Conservation (phyloP, 2,113 vertebrate genomes). For the Tamias sibiricus region DNA sequence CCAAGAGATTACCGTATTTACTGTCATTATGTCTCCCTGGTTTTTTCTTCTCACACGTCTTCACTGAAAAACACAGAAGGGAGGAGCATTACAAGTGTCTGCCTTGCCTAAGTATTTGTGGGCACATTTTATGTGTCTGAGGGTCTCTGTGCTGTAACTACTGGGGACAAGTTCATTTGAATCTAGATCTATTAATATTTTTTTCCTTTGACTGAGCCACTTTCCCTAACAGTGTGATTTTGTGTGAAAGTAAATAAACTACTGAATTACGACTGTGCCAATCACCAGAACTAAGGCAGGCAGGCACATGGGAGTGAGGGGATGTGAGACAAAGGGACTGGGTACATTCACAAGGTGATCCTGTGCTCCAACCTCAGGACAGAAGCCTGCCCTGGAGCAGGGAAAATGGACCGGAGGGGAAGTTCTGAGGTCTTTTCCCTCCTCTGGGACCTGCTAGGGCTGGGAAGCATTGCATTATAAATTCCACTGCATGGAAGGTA, state of each 20-base stretch:
- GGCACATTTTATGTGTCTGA: neutral
- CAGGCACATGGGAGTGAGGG: neutral
- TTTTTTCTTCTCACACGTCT: neutral
- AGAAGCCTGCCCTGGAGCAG: neutral
- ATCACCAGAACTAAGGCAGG: neutral
- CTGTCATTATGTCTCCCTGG: neutral
- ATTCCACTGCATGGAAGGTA: neutral
- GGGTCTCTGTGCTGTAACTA: neutral
- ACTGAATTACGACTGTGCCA: neutral
- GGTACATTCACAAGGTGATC: neutral
- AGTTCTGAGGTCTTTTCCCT: neutral
- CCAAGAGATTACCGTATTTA: conserved; percentile 75
- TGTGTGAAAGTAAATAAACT: neutral
- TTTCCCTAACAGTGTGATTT: neutral
- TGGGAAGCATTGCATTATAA: neutral
- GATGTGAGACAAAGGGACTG: neutral
- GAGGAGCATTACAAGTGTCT: too few relatives aligned
- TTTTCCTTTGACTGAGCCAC: neutral
- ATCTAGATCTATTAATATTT: neutral
- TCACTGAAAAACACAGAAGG: neutral
- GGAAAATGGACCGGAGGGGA: neutral
- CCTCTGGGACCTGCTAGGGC: neutral
- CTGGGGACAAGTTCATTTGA: neutral
- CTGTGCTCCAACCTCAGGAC: neutral
- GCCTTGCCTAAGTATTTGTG: neutral